Conservation (phyloP, 2,113 vertebrate species). For the Hypanus sabinus region DNA sequence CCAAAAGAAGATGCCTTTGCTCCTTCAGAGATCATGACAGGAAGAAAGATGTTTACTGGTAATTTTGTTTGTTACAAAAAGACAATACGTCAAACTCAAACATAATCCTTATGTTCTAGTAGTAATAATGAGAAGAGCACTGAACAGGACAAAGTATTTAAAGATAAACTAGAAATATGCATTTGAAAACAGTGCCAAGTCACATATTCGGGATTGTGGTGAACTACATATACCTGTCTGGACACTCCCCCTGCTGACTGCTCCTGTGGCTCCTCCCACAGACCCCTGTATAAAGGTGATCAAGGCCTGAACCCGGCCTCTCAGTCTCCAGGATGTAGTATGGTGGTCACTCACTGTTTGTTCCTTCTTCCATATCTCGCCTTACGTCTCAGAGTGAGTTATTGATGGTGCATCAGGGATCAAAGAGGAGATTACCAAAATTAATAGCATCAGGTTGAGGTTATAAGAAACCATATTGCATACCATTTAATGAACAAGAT, state of each 20-base stretch:
- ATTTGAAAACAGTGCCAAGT: constrained; percentile 22
- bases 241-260: too few species aligned
- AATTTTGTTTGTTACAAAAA: neutral
- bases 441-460: neutral
- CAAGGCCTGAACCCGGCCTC: too few species aligned
- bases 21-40: neutral
- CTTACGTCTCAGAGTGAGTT: too few species aligned
- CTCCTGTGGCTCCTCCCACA: too few species aligned
- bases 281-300: too few species aligned
- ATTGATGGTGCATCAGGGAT: too few species aligned
- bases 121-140: neutral
- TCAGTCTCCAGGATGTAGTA: too few species aligned
- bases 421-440: constrained; percentile 8
- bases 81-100: neutral
- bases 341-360: too few species aligned
- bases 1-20: constrained; percentile 2
- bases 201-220: too few species aligned
- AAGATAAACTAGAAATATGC: neutral
- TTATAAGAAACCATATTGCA: neutral
- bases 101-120: neutral
- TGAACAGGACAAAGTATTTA: neutral
- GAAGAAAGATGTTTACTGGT: neutral
- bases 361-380: too few species aligned
- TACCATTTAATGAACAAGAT: constrained; percentile 13
- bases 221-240: too few species aligned